Conservation (phyloP, 2,113 vertebrate species). For the Pachyramphus minor region DNA sequence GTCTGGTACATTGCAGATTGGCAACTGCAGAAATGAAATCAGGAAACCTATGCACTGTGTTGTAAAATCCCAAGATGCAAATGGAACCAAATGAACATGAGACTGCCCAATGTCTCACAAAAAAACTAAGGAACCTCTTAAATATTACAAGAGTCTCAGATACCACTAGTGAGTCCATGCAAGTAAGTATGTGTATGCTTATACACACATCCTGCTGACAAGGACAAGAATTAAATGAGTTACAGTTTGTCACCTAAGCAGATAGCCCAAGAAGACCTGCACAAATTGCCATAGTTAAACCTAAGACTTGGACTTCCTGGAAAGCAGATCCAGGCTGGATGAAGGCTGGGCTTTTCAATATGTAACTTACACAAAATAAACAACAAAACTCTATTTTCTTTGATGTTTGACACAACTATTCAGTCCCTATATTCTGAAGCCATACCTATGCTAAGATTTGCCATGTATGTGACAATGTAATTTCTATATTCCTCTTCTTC, state of each 20-base stretch:
- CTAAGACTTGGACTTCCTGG: background rate
- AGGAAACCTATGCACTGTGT: background rate
- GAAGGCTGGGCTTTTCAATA: background rate
- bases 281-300: background rate
- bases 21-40: background rate
- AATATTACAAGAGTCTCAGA: background rate
- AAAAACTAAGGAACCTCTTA: background rate
- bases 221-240: background rate
- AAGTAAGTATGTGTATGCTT: background rate
- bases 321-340: background rate
- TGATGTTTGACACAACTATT: background rate
- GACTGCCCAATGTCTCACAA: background rate
- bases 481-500: background rate
- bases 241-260: background rate
- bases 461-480: background rate
- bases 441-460: background rate
- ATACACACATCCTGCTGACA: background rate
- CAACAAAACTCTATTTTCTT: background rate
- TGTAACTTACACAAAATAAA: background rate
- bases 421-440: background rate
- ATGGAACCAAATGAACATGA: background rate
- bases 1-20: background rate
- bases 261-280: background rate
- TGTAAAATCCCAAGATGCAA: background rate
- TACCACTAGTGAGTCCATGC: background rate